Evolutionary conservation across 2,888 invertebrate species (phyloP).

Genomic region (Bugula neritina): DNA sequence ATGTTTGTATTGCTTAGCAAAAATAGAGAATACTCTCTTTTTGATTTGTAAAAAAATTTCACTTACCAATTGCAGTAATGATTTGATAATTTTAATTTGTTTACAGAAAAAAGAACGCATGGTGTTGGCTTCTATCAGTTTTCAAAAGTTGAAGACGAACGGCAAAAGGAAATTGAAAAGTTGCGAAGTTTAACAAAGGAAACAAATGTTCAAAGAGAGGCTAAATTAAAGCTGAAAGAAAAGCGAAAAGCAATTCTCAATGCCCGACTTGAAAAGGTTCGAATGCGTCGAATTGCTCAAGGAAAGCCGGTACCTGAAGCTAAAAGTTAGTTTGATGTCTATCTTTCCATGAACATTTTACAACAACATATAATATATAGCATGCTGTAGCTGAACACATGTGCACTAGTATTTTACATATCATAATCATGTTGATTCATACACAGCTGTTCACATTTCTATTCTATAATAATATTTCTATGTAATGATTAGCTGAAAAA

Average conservation of each 20-base stretch:
- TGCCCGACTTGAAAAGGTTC: background rate
- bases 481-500: no score
- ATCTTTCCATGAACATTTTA: background rate
- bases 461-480: no score
- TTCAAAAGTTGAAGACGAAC: constrained; percentile 74
- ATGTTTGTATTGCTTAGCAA: no score
- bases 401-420: background rate
- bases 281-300: background rate
- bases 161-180: constrained; percentile 73
- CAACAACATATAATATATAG: background rate
- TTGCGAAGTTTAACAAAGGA: constrained; percentile 63
- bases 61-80: no score
- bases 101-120: constrained; percentile 75
- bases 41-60: no score
- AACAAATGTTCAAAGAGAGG: constrained; percentile 43
- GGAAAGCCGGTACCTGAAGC: constrained; percentile 1
- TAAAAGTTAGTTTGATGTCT: background rate
- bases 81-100: no score
- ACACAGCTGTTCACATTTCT: no score
- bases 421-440: background rate
- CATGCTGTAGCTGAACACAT: background rate
- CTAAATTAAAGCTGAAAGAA: constrained; percentile 46
- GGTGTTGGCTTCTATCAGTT: constrained; percentile 89
- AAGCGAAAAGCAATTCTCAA: constrained; percentile 48
- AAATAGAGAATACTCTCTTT: no score